Conservation (phyloP, 1,140 invertebrate species). For the Lordiphosa collinella region DNA sequence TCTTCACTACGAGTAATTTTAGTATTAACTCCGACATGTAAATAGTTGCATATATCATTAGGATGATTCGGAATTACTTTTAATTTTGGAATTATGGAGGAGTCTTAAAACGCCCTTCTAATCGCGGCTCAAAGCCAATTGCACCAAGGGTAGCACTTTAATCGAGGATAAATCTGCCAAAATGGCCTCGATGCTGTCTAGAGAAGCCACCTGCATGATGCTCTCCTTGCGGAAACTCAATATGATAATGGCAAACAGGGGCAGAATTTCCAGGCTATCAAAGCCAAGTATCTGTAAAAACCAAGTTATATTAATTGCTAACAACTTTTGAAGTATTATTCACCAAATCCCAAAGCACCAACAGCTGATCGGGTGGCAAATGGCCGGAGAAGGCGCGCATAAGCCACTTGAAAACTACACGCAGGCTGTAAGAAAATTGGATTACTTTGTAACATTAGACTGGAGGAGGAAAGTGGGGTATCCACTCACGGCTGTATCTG, state of each 20-base stretch:
- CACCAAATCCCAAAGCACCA: slow-evolving; percentile 93
- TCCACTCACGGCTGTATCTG: slow-evolving; percentile 94
- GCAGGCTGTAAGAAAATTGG: slow-evolving; percentile 53
- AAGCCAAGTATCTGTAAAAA: slow-evolving; percentile 87
- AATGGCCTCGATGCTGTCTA: slow-evolving; percentile 93
- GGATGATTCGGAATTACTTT: slow-evolving; percentile 4
- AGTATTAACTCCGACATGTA: too few relatives aligned
- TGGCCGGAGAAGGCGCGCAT: slow-evolving; percentile 97
- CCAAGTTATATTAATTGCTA: background rate
- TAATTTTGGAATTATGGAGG: slow-evolving; percentile 29
- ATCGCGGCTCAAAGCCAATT: slow-evolving; percentile 83
- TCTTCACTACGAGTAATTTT: too few relatives aligned
- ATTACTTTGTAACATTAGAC: background rate
- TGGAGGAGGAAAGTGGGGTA: too few relatives aligned
- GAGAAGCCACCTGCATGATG: slow-evolving; percentile 92
- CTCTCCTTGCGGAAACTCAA: slow-evolving; percentile 95
- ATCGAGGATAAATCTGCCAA: slow-evolving; percentile 94
- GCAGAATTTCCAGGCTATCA: slow-evolving; percentile 93
- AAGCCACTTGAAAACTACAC: slow-evolving; percentile 96
- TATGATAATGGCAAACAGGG: slow-evolving; percentile 92
- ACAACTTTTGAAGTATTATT: background rate
- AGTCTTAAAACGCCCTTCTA: slow-evolving; percentile 8
- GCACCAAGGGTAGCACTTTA: slow-evolving; percentile 91
- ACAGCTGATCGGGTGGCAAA: slow-evolving; percentile 93
- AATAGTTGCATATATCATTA: too few relatives aligned